phyloP scores from a whole-genome alignment of 1,140 invertebrate species.

The Ericerus pela region DNA sequence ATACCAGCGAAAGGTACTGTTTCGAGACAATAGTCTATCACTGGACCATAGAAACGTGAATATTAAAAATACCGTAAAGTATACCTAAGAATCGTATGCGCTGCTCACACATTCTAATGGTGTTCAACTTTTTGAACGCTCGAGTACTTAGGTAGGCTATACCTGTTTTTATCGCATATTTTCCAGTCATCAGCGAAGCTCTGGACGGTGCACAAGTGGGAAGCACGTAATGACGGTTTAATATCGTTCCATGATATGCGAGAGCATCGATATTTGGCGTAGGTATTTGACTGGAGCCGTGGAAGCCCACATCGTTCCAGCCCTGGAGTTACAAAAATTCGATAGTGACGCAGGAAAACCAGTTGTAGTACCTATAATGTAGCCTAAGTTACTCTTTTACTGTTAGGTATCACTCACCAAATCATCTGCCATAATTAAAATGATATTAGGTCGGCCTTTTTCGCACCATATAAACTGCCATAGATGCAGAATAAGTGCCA shows the following conservation, averaged over 20 bases:
- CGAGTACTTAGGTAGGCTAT: conserved; percentile 19
- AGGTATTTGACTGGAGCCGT: conserved; percentile 47
- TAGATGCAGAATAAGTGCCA: no score
- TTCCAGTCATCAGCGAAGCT: conserved; percentile 44
- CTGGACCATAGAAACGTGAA: neutral
- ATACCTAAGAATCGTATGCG: neutral
- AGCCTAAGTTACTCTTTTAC: neutral
- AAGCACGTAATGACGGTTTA: conserved; percentile 42
- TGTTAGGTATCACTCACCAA: conserved; percentile 28
- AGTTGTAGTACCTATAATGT: neutral
- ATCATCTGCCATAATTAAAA: conserved; percentile 44
- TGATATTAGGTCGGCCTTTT: conserved; percentile 35
- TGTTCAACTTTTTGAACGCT: neutral
- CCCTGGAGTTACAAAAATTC: conserved; percentile 34
- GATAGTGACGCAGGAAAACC: neutral
- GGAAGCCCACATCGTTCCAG: conserved; percentile 56
- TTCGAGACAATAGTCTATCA: no score
- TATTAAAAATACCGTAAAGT: neutral
- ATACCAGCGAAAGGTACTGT: no score
- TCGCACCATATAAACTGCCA: no score
- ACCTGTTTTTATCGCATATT: conserved; percentile 45
- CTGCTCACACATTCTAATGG: neutral
- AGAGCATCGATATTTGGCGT: conserved; percentile 51
- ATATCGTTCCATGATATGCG: conserved; percentile 42
- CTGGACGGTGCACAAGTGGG: conserved; percentile 46